Evolutionary conservation across 2,113 vertebrate genomes (phyloP).

Genomic region (Limnothrissa miodon): DNA sequence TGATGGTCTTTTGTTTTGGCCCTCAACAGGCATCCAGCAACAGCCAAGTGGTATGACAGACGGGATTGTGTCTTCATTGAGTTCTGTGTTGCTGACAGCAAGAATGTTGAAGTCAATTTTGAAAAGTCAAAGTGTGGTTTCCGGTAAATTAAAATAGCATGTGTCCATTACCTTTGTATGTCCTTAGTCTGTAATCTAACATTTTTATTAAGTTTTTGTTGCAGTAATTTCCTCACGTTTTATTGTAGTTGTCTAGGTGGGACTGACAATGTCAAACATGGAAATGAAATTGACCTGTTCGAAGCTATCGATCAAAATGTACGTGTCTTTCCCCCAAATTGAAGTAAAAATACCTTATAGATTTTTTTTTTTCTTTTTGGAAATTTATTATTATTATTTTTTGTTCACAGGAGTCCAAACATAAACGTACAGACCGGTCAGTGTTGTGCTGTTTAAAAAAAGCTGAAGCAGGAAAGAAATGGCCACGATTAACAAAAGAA

Average conservation of each 20-base stretch:
- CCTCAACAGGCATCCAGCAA: slow-evolving; percentile 85
- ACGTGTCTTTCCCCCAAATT: slow-evolving; percentile 62
- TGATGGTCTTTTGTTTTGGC: not conserved
- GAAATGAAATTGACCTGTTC: slow-evolving; percentile 96
- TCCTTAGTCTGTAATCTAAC: not conserved
- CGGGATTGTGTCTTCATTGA: slow-evolving; percentile 94
- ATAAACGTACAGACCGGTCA: slow-evolving; percentile 98
- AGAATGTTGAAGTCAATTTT: slow-evolving; percentile 92
- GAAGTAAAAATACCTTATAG: not conserved
- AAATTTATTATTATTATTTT: slow-evolving; percentile 21
- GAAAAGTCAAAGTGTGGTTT: slow-evolving; percentile 91
- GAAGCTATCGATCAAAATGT: slow-evolving; percentile 94
- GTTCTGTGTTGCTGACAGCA: slow-evolving; percentile 96
- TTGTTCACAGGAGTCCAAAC: slow-evolving; percentile 85
- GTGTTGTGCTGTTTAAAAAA: slow-evolving; percentile 95
- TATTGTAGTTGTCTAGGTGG: slow-evolving; percentile 87
- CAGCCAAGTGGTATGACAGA: slow-evolving; percentile 97
- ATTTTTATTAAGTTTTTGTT: not conserved
- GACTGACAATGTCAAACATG: slow-evolving; percentile 86
- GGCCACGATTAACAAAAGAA: slow-evolving; percentile 96
- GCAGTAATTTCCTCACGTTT: slow-evolving; percentile 24
- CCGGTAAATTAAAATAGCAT: slow-evolving; percentile 71
- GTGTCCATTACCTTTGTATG: not conserved
- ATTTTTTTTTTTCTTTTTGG: not conserved
- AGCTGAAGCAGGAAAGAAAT: slow-evolving; percentile 89